Evolutionary conservation across 92 coral and sea anemone genomes (phyloP), one percentile per base, ranked within the genome.

Genomic region (Diadumene lineata): DNA sequence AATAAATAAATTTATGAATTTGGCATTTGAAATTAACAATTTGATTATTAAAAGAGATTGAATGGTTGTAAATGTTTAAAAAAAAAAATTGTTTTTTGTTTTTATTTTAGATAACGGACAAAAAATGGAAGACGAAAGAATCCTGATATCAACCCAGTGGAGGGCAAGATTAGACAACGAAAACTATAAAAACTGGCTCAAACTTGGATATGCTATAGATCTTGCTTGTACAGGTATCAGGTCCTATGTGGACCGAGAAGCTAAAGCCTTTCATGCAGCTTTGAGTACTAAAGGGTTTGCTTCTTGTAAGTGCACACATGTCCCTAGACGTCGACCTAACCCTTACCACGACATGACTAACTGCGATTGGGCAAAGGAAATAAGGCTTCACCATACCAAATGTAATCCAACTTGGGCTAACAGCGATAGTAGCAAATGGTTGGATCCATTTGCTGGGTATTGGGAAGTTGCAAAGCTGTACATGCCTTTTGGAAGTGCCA

Each of bases 391-490:
- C 43, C 96, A 90, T 63, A 62, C 48, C 34, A 77, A 58, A 10
- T 25, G 26, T 17, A 79, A 73, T 23, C 93, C 91, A 65, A 81
- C 70, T 63, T 92, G 98, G 98, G 66, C 74, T 29, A 85, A 88
- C 65, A 92, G 97, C 66, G 88, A 89, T 56, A 73, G 80, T 28
- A 63, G 66, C 18, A 84, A 76, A 32, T 92, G 98, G 98, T 72
- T 58, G 2, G 89, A 90, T 67, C 94, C 92, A 17, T 53, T 9
- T 72, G 48, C 28, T 71, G 98, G 98, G 26, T 76, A 72, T 18
- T 92, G 94, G 98, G 94, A 92, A 64, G 74, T 89, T 21, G 94
- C 98, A 17, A 92, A 92, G 77, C 51, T 92, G 31, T 92, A 71
- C 38, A 92, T 92, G 96, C 85, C 94, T 4, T 34, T 72, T 84